phyloP scores from a whole-genome alignment of 2,888 invertebrate species.

The Andricus quercusramuli region DNA sequence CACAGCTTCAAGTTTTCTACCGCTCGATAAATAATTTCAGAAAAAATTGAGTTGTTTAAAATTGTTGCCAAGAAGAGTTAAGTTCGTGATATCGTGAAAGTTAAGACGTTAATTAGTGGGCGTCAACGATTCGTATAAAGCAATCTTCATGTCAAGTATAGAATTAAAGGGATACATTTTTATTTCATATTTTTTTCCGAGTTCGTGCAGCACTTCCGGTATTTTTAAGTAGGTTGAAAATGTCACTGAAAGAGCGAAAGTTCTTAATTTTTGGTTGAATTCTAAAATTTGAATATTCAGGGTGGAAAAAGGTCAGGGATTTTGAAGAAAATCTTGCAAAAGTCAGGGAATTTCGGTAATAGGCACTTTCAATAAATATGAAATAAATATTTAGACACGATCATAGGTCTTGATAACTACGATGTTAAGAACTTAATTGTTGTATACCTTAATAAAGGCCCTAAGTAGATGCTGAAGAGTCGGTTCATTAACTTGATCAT shows the following conservation, averaged over 20 bases:
- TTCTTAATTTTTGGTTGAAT: too few species aligned
- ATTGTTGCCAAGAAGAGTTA: constrained; percentile 20
- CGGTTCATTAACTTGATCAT: too few species aligned
- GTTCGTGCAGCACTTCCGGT: neutral
- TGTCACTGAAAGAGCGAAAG: neutral
- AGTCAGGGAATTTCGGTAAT: too few species aligned
- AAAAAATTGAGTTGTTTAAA: constrained; percentile 24
- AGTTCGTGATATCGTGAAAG: constrained; percentile 22
- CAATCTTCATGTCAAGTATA: constrained; percentile 13
- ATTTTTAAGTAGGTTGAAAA: neutral
- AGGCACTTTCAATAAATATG: too few species aligned
- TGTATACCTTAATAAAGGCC: too few species aligned
- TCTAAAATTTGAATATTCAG: too few species aligned
- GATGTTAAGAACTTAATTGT: too few species aligned
- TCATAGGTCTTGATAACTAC: too few species aligned
- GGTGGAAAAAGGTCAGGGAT: too few species aligned
- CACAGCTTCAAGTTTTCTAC: constrained; percentile 20
- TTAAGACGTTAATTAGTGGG: constrained; percentile 34
- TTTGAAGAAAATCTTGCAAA: too few species aligned
- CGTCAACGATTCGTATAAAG: constrained; percentile 5
- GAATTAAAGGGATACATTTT: neutral
- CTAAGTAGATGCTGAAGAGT: too few species aligned
- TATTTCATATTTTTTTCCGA: neutral
- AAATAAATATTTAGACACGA: too few species aligned
- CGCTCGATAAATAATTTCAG: neutral